phyloP scores from a whole-genome alignment of 2,888 invertebrate species.

The Cordylochernes scorpioides region DNA sequence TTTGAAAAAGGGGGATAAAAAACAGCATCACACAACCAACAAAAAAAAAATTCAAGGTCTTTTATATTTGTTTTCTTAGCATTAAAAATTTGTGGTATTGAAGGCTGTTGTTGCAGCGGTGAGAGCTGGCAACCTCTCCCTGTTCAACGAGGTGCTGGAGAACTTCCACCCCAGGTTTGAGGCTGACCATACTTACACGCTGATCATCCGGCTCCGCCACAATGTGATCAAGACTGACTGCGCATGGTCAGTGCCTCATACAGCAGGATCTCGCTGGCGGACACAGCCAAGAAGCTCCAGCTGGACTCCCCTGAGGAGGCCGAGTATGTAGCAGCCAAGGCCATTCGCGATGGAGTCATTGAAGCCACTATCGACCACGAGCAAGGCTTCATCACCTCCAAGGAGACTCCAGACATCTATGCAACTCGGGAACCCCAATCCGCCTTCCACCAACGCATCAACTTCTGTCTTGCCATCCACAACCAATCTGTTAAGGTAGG shows the following conservation, averaged over 20 bases:
- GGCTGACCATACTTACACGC: slow-evolving; percentile 73
- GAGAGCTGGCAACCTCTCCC: slow-evolving; percentile 68
- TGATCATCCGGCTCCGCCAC: slow-evolving; percentile 79
- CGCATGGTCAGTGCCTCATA: slow-evolving; percentile 89
- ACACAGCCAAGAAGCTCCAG: slow-evolving; percentile 76
- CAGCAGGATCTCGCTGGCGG: slow-evolving; percentile 75
- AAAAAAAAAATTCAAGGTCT: too few relatives aligned
- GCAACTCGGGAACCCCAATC: slow-evolving; percentile 83
- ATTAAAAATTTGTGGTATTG: too few relatives aligned
- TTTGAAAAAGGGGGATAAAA: too few relatives aligned
- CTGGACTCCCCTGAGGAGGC: slow-evolving; percentile 81
- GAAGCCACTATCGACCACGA: slow-evolving; percentile 89
- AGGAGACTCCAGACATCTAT: slow-evolving; percentile 86
- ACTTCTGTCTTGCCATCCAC: slow-evolving; percentile 87
- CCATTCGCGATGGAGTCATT: slow-evolving; percentile 90
- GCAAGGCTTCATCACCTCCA: slow-evolving; percentile 84
- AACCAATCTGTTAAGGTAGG: slow-evolving; percentile 68
- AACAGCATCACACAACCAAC: too few relatives aligned
- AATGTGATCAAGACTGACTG: slow-evolving; percentile 97
- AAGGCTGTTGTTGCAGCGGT: too few relatives aligned
- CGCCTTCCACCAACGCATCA: slow-evolving; percentile 85
- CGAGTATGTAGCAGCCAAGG: slow-evolving; percentile 90
- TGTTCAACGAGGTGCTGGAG: slow-evolving; percentile 74
- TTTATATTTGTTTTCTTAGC: too few relatives aligned
- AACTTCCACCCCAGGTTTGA: slow-evolving; percentile 75